Percentiles rank a stretch among this genome's conserved stretches.
Conservation (phyloP, 2,113 vertebrate genomes). For the Propithecus coquereli region DNA sequence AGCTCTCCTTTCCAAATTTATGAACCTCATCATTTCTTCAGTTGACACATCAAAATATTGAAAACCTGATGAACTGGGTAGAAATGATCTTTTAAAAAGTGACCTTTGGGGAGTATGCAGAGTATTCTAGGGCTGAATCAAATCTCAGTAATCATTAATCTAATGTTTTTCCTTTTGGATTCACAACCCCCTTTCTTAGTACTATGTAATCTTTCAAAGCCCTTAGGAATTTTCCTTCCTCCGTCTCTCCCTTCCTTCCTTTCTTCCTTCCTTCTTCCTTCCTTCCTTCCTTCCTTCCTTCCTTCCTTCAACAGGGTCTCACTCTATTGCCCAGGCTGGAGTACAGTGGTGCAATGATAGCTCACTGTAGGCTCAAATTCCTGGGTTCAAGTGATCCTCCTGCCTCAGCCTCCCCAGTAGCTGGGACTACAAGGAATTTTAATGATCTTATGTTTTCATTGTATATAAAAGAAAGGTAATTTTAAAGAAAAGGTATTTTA, state of each 20-base stretch:
- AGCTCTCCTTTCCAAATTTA: no score
- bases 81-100: neutral
- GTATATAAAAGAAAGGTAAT: neutral
- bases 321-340: no score
- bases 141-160: neutral
- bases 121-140: neutral
- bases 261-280: no score
- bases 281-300: no score
- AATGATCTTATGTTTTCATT: neutral
- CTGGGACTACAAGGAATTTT: neutral
- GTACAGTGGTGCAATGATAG: no score
- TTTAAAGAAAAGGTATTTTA: neutral
- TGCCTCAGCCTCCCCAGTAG: no score
- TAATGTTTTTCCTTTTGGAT: neutral
- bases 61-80: neutral
- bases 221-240: neutral
- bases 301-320: no score
- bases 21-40: no score
- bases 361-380: no score
- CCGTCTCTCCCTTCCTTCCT: no score
- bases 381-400: no score
- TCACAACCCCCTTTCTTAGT: neutral
- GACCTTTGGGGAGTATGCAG: neutral
- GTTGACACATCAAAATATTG: neutral
- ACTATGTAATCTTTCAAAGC: neutral